Percentiles rank a stretch among this genome's conserved stretches.
These are phyloP conservation scores for Acyrthosiphon pisum DNA, from an alignment of 1,140 invertebrate species.

Conservation along the genomic window DNA sequence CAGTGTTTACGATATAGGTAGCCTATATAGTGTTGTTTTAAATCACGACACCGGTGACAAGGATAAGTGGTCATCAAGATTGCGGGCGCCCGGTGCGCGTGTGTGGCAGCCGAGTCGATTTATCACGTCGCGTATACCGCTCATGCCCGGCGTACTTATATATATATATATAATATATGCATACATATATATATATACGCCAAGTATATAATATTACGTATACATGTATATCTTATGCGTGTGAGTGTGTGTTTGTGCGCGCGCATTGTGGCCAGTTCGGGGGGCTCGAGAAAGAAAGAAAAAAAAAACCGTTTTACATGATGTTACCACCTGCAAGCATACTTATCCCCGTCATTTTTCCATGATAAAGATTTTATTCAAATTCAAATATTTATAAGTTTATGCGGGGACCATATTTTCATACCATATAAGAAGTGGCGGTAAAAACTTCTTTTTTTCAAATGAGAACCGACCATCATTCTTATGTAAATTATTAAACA, in stretches of 20 bases:
- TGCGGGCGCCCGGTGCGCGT: slow-evolving; percentile 45
- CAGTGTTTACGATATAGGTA: slow-evolving; percentile 29
- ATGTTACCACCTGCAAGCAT: neutral
- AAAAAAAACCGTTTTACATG: neutral
- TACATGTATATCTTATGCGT: too few species aligned
- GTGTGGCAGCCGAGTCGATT: slow-evolving; percentile 51
- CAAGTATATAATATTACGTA: too few species aligned
- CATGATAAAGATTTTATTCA: neutral
- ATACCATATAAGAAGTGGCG: neutral
- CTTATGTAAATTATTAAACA: too few species aligned
- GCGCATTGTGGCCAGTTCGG: too few species aligned
- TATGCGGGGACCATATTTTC: neutral
- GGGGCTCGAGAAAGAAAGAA: neutral
- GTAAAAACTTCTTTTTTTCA: neutral
- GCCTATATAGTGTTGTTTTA: slow-evolving; percentile 28
- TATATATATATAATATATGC: too few species aligned
- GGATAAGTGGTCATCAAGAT: slow-evolving; percentile 57
- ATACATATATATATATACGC: too few species aligned
- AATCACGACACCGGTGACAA: slow-evolving; percentile 51
- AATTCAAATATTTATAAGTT: neutral
- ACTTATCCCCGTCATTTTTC: neutral
- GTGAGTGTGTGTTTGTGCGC: too few species aligned
- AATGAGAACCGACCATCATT: too few species aligned
- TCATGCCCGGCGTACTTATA: neutral
- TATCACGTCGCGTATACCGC: slow-evolving; percentile 26